These are phyloP conservation scores for Desmophyllum pertusum DNA, from an alignment of 92 coral and sea anemone species.

Conservation along the genomic window DNA sequence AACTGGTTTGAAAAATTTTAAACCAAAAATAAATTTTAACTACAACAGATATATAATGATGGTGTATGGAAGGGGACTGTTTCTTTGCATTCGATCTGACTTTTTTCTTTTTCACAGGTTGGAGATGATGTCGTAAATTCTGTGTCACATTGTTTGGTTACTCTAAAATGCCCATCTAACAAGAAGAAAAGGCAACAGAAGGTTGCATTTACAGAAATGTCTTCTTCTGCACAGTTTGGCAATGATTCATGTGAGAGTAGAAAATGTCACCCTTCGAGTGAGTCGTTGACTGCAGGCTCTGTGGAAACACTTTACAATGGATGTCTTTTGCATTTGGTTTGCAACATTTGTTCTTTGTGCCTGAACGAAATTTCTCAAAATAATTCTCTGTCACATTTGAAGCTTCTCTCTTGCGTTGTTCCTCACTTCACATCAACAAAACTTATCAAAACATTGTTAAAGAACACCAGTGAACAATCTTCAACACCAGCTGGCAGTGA, in stretches of 20 bases:
- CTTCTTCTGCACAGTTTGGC: slow-evolving; percentile 8
- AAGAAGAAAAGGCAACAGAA: slow-evolving; percentile 54
- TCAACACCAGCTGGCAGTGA: background rate
- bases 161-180: slow-evolving; percentile 61
- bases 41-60: too few species aligned
- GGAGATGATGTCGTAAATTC: slow-evolving; percentile 28
- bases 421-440: slow-evolving; percentile 67
- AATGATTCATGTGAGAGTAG: background rate
- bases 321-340: slow-evolving; percentile 63
- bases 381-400: slow-evolving; percentile 54
- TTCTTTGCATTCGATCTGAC: background rate
- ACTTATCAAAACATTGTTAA: slow-evolving; percentile 63
- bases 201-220: slow-evolving; percentile 57
- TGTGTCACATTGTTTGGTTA: slow-evolving; percentile 63
- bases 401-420: slow-evolving; percentile 67
- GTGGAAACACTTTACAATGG: slow-evolving; percentile 72
- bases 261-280: background rate
- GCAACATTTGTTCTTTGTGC: slow-evolving; percentile 58
- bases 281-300: background rate
- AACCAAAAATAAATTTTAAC: too few species aligned
- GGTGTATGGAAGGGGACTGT: too few species aligned
- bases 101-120: slow-evolving; percentile 40
- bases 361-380: slow-evolving; percentile 45
- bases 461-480: slow-evolving; percentile 9
- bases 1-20: too few species aligned